A percentile compares a stretch with the other conserved stretches of the same genome.
phyloP scores from a whole-genome alignment of 2,797 vertebrate genomes.

The Poeciliopsis presidionis region DNA sequence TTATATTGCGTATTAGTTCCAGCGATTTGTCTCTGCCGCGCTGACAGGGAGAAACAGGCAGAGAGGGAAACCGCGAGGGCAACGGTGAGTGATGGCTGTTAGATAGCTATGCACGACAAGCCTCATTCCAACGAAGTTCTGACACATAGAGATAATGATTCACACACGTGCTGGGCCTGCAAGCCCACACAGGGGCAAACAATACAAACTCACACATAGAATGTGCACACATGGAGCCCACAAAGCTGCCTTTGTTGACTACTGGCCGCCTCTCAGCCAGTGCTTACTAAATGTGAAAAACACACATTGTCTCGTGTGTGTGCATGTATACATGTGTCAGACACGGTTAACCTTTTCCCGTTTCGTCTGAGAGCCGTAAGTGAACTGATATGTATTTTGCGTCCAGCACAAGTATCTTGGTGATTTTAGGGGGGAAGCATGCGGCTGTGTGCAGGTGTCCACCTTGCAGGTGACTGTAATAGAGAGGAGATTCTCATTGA shows the following conservation, averaged over 20 bases:
- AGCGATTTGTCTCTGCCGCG: slow-evolving; percentile 67
- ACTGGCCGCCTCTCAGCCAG: slow-evolving; percentile 64
- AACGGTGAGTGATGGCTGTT: slow-evolving; percentile 65
- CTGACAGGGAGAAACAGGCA: slow-evolving; percentile 59
- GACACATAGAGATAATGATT: slow-evolving; percentile 76
- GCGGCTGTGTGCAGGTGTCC: slow-evolving; percentile 77
- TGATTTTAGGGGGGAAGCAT: slow-evolving; percentile 38
- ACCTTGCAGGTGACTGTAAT: slow-evolving; percentile 74
- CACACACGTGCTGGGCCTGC: slow-evolving; percentile 73
- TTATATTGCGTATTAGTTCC: slow-evolving; percentile 72
- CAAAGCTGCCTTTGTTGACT: slow-evolving; percentile 81
- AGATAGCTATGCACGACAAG: slow-evolving; percentile 66
- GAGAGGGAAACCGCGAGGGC: slow-evolving; percentile 47
- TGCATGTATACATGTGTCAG: slow-evolving; percentile 50
- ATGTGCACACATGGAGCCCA: slow-evolving; percentile 47
- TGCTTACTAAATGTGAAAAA: slow-evolving; percentile 66
- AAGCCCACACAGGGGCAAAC: slow-evolving; percentile 75
- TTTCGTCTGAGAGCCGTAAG: slow-evolving; percentile 34
- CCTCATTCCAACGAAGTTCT: slow-evolving; percentile 65
- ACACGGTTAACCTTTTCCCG: slow-evolving; percentile 61
- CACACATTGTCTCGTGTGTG: slow-evolving; percentile 58
- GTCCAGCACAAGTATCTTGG: slow-evolving; percentile 26
- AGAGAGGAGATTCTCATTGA: slow-evolving; percentile 78
- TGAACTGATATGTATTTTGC: slow-evolving; percentile 19
- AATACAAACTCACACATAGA: slow-evolving; percentile 44